Percentiles rank a stretch among this genome's conserved stretches.
Conservation (phyloP, 2,113 vertebrate species). For the Paramormyrops kingsleyae region DNA sequence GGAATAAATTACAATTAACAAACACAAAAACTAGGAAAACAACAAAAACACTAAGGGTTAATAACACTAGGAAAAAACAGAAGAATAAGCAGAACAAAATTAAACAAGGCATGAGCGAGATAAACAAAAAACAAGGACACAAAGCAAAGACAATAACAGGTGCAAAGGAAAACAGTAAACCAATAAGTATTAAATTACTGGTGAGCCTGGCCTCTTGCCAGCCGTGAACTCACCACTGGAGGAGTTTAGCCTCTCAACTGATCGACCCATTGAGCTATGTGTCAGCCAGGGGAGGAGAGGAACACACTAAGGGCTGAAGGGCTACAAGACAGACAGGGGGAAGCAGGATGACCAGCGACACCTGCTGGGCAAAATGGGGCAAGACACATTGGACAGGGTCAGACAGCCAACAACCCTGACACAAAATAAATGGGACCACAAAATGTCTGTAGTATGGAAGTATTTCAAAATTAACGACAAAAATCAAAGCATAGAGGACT, state of each 20-base stretch:
- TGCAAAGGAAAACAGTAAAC: background rate
- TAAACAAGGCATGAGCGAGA: background rate
- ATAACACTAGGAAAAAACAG: too few species aligned
- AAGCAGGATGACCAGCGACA: background rate
- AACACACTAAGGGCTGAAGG: background rate
- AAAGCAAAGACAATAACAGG: background rate
- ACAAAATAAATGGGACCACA: background rate
- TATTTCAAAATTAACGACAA: background rate
- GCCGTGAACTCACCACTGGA: background rate
- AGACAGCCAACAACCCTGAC: background rate
- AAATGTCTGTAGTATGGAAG: background rate
- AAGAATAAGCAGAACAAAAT: too few species aligned
- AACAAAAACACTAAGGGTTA: too few species aligned
- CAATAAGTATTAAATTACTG: background rate
- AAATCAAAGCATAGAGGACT: background rate
- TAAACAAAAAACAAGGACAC: background rate
- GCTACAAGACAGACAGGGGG: background rate
- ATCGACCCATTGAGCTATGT: background rate
- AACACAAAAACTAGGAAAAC: background rate
- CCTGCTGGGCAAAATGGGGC: background rate
- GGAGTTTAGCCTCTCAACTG: background rate
- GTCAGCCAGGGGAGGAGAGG: background rate
- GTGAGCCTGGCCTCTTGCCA: background rate
- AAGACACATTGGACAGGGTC: background rate
- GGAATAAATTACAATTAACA: background rate